Percentiles rank a stretch among this genome's conserved stretches.
These are phyloP conservation scores for Drosophila gunungcola DNA, from an alignment of 1,140 invertebrate genomes.

Conservation along the genomic window DNA sequence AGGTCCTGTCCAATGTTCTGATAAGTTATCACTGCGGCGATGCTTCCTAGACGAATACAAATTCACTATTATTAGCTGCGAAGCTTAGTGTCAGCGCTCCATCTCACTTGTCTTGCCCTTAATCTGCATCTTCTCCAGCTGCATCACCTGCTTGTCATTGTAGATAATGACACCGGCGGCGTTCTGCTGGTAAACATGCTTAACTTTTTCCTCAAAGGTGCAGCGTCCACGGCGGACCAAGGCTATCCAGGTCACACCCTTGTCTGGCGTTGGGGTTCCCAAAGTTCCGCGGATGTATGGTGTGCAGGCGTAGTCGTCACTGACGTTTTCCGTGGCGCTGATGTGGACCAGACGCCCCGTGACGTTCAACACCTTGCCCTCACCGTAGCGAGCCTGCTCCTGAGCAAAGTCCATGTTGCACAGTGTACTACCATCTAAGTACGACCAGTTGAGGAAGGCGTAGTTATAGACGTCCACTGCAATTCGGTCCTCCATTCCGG, in stretches of 20 bases:
- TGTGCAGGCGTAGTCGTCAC: constrained; percentile 88
- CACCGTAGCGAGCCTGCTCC: constrained; percentile 89
- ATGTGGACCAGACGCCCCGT: constrained; percentile 88
- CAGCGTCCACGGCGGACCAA: constrained; percentile 90
- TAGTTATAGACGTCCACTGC: constrained; percentile 73
- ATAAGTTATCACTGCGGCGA: constrained; percentile 91
- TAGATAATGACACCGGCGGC: constrained; percentile 91
- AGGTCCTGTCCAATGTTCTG: constrained; percentile 91
- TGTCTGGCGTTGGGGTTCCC: constrained; percentile 85
- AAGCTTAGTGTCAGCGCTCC: neutral
- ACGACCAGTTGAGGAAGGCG: constrained; percentile 79
- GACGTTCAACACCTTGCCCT: constrained; percentile 87
- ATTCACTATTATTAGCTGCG: neutral
- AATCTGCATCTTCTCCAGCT: constrained; percentile 90
- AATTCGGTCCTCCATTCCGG: constrained; percentile 67
- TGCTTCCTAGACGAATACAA: constrained; percentile 87
- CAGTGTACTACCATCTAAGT: constrained; percentile 63
- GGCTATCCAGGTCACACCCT: constrained; percentile 90
- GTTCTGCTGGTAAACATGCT: constrained; percentile 89
- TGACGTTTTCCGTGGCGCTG: constrained; percentile 85
- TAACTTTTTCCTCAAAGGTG: constrained; percentile 90
- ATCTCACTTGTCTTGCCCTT: constrained; percentile 87
- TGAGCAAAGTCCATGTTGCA: constrained; percentile 74
- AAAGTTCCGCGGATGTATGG: constrained; percentile 86
- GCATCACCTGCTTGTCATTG: constrained; percentile 88